phyloP scores from a whole-genome alignment of 2,888 invertebrate species.

The Cerastis leucographa region DNA sequence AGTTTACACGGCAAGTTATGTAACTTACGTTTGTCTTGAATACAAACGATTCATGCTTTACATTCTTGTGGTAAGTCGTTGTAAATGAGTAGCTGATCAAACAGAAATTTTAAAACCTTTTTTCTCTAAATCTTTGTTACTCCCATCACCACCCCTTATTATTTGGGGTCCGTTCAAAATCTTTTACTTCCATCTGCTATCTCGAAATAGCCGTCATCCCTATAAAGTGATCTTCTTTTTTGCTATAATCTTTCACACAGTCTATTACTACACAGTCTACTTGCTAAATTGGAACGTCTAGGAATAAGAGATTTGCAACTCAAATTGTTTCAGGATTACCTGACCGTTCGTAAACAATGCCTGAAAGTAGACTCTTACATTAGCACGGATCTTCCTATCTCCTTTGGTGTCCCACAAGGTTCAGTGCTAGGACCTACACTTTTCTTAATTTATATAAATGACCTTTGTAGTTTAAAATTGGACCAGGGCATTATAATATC shows the following conservation, averaged over 20 bases:
- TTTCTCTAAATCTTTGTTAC: neutral
- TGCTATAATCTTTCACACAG: neutral
- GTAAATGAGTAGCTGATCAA: neutral
- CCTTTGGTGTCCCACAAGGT: too few relatives aligned
- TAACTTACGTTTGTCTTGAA: neutral
- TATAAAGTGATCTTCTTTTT: neutral
- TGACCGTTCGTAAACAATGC: neutral
- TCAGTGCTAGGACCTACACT: too few relatives aligned
- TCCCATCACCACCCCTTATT: neutral
- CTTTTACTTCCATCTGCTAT: too few relatives aligned
- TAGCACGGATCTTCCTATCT: too few relatives aligned
- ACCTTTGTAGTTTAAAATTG: too few relatives aligned
- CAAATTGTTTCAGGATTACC: neutral
- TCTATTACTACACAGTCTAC: too few relatives aligned
- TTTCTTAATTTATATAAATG: too few relatives aligned
- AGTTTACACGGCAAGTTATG: constrained; percentile 5
- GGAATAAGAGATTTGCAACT: neutral
- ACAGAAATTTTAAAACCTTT: neutral
- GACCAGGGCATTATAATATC: too few relatives aligned
- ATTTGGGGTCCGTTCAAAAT: neutral
- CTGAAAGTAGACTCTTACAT: neutral
- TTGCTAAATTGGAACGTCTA: too few relatives aligned
- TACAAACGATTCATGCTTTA: neutral
- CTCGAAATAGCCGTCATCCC: neutral
- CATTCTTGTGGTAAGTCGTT: neutral